Evolutionary conservation across 2,888 invertebrate species (phyloP).

Genomic region (Philaethria dido): DNA sequence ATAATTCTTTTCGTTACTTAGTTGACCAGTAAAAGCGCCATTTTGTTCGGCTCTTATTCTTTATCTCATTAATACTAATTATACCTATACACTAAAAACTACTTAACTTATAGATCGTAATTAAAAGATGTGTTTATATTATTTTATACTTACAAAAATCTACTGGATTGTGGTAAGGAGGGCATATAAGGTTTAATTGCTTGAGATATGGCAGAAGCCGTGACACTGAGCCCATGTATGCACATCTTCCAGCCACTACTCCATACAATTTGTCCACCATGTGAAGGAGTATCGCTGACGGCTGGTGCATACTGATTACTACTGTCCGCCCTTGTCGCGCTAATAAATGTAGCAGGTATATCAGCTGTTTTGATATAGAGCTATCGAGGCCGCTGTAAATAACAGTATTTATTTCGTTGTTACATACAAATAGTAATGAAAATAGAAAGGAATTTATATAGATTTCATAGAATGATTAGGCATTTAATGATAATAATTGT

Average conservation of each 20-base stretch:
- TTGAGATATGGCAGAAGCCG: constrained; percentile 91
- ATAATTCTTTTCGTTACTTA: no score
- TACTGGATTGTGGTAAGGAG: constrained; percentile 95
- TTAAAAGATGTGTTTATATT: not conserved
- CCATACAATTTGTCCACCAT: constrained; percentile 96
- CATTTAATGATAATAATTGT: not conserved
- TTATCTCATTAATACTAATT: no score
- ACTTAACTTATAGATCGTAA: no score
- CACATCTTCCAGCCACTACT: constrained; percentile 90
- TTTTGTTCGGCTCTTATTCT: no score
- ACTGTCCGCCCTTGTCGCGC: constrained; percentile 93
- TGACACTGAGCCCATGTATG: constrained; percentile 90
- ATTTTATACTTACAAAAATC: constrained; percentile 90
- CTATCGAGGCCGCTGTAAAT: constrained; percentile 73
- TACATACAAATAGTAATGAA: no score
- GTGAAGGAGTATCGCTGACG: constrained; percentile 92
- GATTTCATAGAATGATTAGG: not conserved
- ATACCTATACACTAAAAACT: no score
- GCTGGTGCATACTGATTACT: constrained; percentile 96
- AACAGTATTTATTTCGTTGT: no score
- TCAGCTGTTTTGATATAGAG: constrained; percentile 91
- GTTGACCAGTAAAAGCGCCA: no score
- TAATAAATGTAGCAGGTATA: constrained; percentile 90
- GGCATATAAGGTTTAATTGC: constrained; percentile 89
- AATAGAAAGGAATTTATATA: no score